Evolutionary conservation across 2,113 vertebrate genomes (phyloP).

Genomic region (Corapipo altera): DNA sequence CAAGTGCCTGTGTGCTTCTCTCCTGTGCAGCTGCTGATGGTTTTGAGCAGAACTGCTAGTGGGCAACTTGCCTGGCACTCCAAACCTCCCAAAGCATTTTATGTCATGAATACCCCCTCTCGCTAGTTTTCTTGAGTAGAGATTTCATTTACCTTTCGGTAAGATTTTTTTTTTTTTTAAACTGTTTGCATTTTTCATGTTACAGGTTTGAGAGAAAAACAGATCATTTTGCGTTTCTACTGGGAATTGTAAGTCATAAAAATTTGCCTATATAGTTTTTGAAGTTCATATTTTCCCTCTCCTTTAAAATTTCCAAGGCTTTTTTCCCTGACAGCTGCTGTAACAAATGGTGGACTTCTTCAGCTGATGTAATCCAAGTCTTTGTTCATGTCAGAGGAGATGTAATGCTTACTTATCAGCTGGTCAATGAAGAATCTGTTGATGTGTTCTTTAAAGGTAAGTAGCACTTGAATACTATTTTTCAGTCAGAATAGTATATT

Average conservation of each 20-base stretch:
- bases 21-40: not conserved
- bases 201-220: not conserved
- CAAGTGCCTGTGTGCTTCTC: not conserved
- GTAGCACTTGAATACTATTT: not conserved
- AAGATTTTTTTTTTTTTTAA: not conserved
- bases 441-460: not conserved
- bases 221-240: not conserved
- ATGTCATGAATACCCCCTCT: not conserved
- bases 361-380: conserved; percentile 16
- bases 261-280: not conserved
- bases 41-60: not conserved
- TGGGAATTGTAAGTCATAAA: not conserved
- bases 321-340: not conserved
- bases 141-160: not conserved
- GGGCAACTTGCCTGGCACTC: not conserved
- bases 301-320: not conserved
- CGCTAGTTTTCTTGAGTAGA: not conserved
- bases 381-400: not conserved
- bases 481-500: not conserved
- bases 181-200: not conserved
- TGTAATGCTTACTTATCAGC: not conserved
- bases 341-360: not conserved
- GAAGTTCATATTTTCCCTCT: not conserved
- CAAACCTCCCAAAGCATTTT: not conserved
- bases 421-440: not conserved